These are phyloP conservation scores for Xylocampa areola DNA, from an alignment of 2,888 invertebrate species.

Conservation along the genomic window DNA sequence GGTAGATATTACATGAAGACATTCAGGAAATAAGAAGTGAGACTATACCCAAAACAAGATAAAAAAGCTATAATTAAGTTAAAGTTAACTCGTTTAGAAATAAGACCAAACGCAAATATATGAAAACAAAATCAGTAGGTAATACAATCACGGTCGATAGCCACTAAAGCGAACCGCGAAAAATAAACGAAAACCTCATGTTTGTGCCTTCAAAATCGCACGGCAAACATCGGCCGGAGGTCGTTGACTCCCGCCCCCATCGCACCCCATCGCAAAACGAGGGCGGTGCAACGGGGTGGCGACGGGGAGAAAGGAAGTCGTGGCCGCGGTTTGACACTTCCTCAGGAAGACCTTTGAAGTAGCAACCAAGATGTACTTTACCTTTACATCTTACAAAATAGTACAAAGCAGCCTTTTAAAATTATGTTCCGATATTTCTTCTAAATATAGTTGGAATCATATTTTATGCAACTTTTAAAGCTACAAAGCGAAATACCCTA, in stretches of 20 bases:
- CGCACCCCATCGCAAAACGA: conserved; percentile 68
- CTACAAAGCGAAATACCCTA: background rate
- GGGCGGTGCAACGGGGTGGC: conserved; percentile 64
- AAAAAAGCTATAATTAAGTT: no score
- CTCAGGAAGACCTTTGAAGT: conserved; percentile 88
- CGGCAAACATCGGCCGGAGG: conserved; percentile 81
- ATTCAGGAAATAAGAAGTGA: no score
- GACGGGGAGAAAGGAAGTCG: conserved; percentile 77
- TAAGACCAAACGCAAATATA: conserved; percentile 30
- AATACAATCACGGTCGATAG: conserved; percentile 72
- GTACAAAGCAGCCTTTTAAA: conserved; percentile 40
- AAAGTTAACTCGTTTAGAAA: background rate
- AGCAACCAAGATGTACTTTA: conserved; percentile 71
- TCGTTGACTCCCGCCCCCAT: conserved; percentile 78
- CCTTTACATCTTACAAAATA: conserved; percentile 52
- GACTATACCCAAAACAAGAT: no score
- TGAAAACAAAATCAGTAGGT: conserved; percentile 60
- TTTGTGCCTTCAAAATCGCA: conserved; percentile 86
- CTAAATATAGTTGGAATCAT: conserved; percentile 20
- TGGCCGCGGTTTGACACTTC: conserved; percentile 88
- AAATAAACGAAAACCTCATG: conserved; percentile 81
- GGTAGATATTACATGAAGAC: no score
- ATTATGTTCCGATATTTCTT: conserved; percentile 25
- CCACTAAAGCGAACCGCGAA: conserved; percentile 71
- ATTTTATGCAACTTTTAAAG: conserved; percentile 2